These are phyloP conservation scores for Lamellibrachia luymesi DNA, from an alignment of 1,140 invertebrate genomes.

Conservation along the genomic window DNA sequence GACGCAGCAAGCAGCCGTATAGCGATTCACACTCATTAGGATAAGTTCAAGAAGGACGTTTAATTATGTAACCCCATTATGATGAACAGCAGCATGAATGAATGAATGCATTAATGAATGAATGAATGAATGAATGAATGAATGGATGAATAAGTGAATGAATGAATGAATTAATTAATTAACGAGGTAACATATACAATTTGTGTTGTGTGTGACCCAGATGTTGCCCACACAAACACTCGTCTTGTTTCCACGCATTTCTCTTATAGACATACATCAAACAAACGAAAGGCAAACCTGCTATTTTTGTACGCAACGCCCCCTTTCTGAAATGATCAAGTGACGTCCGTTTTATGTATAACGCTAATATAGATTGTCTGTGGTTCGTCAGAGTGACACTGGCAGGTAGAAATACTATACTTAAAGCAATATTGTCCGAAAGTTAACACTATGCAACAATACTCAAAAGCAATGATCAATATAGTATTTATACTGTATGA, in stretches of 20 bases:
- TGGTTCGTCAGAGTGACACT: not conserved
- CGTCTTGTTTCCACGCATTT: not conserved
- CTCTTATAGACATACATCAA: not conserved
- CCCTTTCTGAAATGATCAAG: not conserved
- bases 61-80: not conserved
- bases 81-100: not conserved
- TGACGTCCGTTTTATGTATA: not conserved
- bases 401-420: not conserved
- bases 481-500: too few species aligned
- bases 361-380: too few species aligned
- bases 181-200: not conserved
- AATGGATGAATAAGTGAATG: not conserved
- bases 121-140: not conserved
- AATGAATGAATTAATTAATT: not conserved
- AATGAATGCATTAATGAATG: not conserved
- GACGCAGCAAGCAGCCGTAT: not conserved
- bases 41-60: not conserved
- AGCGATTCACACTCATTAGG: not conserved
- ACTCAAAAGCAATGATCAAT: too few species aligned
- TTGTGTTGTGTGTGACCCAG: not conserved
- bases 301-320: not conserved
- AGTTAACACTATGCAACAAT: not conserved
- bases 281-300: not conserved
- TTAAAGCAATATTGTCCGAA: not conserved
- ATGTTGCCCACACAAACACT: not conserved